Evolutionary conservation across 1,140 invertebrate genomes (phyloP).

Genomic region (Hylyphantes graminicola): DNA sequence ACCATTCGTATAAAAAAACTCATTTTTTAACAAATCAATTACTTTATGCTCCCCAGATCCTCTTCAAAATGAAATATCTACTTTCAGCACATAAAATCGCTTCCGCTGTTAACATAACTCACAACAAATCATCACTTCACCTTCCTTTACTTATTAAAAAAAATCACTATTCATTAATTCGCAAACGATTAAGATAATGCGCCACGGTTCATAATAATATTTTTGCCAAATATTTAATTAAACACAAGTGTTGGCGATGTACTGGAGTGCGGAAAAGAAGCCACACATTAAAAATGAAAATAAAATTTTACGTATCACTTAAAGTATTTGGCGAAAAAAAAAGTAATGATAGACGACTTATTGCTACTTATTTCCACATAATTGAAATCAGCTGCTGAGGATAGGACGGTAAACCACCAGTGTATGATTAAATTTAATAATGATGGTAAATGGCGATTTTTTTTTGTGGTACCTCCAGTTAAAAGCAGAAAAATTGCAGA

Average conservation of each 20-base stretch:
- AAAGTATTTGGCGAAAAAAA: conserved; percentile 8
- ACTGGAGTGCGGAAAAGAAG: conserved; percentile 1
- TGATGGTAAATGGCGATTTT: conserved; percentile 21
- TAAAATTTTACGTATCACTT: not conserved
- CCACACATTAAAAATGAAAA: conserved; percentile 1
- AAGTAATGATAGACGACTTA: conserved; percentile 34
- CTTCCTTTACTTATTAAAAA: not conserved
- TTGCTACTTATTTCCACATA: conserved; percentile 22
- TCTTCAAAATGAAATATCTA: too few relatives aligned
- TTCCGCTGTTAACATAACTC: too few relatives aligned
- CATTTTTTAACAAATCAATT: too few relatives aligned
- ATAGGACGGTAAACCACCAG: conserved; percentile 10
- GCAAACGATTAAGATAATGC: conserved; percentile 20
- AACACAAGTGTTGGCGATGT: conserved; percentile 16
- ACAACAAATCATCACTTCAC: not conserved
- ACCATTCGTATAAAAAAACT: too few relatives aligned
- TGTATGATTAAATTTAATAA: conserved; percentile 45
- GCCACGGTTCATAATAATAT: conserved; percentile 28
- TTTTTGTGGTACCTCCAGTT: not conserved
- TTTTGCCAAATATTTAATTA: conserved; percentile 47
- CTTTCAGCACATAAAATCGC: too few relatives aligned
- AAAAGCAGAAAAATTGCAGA: not conserved
- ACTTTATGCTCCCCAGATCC: too few relatives aligned
- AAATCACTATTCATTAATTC: conserved; percentile 21
- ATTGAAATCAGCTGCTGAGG: conserved; percentile 35